Evolutionary conservation across 1,140 invertebrate species (phyloP), one percentile per base, ranked within the genome.

Genomic region (Drosophila biarmipes): DNA sequence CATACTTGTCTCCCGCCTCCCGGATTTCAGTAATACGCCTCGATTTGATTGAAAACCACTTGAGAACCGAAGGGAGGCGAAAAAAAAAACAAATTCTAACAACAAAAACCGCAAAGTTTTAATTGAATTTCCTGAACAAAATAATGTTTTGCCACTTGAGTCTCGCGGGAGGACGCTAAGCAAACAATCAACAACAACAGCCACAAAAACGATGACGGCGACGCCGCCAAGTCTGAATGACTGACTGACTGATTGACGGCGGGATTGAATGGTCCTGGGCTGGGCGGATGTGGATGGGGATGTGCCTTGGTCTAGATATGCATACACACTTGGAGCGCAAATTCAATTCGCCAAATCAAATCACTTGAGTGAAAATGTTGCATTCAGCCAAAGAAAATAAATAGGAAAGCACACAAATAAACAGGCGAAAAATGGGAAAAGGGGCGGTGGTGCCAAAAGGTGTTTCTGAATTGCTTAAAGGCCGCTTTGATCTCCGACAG

Each of bases 331-430:
- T 54, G 58, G 73, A 59, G 82, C 42, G 34, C 73, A 86, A 87
- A 86, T 79, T 87, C 78, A 89, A 87, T 87, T 87, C 84, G 82
- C 78, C 73, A 87, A 87, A 87, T 87, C 84, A 87, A 87, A 87
- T 87, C 82, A 89, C 82, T 87, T 87, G 82, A 87, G 82, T 82
- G 82, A 82, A 86, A 87, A 86, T 71, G 67, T 69, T 71, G 63
- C 67, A 69, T 71, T 71, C 51, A 46, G 34, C 12, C 40, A 71
- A 75, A 49, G 62, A 63, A 71, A 57, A 67, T 80, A 80, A 77
- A 66, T 77, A 49, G 75, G 53, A 80, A 84, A 66, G 54, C 31
- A 54, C 37, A 58, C 55, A 78, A 84, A 77, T 42, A 76, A 78
- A 67, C 34, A 49, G 21, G 35, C 15, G 31, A 19, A 7, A 61